These are phyloP conservation scores for Ataeniobius toweri DNA, from an alignment of 2,797 vertebrate genomes.

Conservation along the genomic window DNA sequence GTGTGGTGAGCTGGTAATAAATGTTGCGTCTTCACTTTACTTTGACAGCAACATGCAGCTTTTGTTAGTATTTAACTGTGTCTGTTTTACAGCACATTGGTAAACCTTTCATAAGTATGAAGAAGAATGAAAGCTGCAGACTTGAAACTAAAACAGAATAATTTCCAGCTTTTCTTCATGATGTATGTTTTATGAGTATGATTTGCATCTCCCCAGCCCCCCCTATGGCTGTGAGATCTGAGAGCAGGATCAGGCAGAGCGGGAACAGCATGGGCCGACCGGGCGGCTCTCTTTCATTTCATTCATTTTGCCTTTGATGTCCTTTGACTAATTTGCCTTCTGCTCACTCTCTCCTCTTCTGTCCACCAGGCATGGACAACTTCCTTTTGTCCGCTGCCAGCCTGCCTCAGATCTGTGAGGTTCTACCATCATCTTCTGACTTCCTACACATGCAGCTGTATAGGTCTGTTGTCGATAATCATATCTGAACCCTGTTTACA, in stretches of 20 bases:
- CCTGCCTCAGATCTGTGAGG: conserved; percentile 19
- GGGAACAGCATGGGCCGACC: conserved; percentile 71
- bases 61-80: not conserved
- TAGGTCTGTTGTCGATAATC: not conserved
- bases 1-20: not conserved
- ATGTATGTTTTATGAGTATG: conserved; percentile 28
- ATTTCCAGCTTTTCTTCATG: not conserved
- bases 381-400: conserved; percentile 30
- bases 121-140: not conserved
- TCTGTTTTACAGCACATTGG: not conserved
- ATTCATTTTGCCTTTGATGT: conserved; percentile 76
- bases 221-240: conserved; percentile 73
- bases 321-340: conserved; percentile 78
- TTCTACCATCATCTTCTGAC: conserved; percentile 5
- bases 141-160: not conserved
- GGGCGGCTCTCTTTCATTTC: conserved; percentile 77
- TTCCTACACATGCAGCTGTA: not conserved
- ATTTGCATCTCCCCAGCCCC: conserved; percentile 55
- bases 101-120: not conserved
- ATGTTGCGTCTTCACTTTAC: not conserved
- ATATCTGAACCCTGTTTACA: not conserved
- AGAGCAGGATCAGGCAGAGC: conserved; percentile 71
- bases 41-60: not conserved
- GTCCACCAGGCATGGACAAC: conserved; percentile 36
- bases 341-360: conserved; percentile 57